Base-by-base conservation (phyloP, 2,113 vertebrate species). In the Spea bombifrons region DNA sequence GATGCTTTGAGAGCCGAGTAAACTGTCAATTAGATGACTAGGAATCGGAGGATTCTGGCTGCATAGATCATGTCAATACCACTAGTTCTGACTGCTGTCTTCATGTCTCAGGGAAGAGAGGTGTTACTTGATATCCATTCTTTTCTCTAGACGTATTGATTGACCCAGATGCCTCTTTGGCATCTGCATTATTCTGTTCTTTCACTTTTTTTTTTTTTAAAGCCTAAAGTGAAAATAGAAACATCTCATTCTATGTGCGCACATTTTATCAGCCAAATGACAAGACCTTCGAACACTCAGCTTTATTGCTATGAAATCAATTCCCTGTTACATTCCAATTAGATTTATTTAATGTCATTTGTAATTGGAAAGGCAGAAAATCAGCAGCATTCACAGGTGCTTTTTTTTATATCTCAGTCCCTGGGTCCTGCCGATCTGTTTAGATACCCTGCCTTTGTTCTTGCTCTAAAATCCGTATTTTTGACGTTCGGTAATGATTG, bases 331-430 rank as follows among this genome's bases (percentile, higher is more conserved):
- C 71, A 59, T 80, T 80, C 74, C 71, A 80, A 74, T 80, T 80
- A 80, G 78, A 80, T 80, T 80, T 80, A 80, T 80, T 80, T 80
- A 59, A 74, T 80, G 64, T 73, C 66, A 68, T 68, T 74, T 73
- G 46, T 80, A 74, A 80, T 74, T 74, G 71, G 73, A 71, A 80
- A 67, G 78, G 64, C 52, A 73, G 74, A 64, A 74, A 80, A 80
- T 74, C 71, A 67, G 67, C 70, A 67, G 50, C 77, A 30, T 30
- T 30, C 30, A 30, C 30, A 30, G 30, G 30, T 30, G 30, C 30
- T 30, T 30, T 30, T 30, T 30, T 30, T 30, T 30, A 30, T 30
- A 30, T 30, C 30, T 30, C 30, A 30, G 30, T 30, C 30, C 30
- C 30, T 30, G 30, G 30, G 30, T 30, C 30, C 30, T 30, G 30